These are phyloP conservation scores for Zoanthus sansibaricus DNA, from an alignment of 92 coral and sea anemone species.

Conservation along the genomic window DNA sequence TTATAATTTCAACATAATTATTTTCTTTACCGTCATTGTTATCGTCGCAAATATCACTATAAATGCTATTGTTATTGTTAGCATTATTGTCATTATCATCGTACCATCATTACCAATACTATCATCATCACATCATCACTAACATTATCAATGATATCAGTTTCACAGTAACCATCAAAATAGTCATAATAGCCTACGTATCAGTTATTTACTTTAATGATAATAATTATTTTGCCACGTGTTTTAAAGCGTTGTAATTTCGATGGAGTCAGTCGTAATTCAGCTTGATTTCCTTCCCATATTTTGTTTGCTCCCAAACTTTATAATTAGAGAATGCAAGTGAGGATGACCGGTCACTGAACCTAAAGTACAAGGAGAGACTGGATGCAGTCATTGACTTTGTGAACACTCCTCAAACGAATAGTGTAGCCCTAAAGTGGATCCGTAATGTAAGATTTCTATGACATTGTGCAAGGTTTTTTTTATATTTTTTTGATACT, in stretches of 20 bases:
- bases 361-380: slow-evolving; percentile 16
- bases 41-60: neutral
- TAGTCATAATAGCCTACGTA: neutral
- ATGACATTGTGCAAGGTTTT: neutral
- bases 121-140: neutral
- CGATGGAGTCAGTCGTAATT: too few species aligned
- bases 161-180: neutral
- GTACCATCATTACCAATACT: neutral
- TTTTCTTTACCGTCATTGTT: too few species aligned
- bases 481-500: too few species aligned
- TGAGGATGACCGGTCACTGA: neutral
- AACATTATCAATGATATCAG: neutral
- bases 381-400: slow-evolving; percentile 34
- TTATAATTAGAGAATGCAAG: neutral
- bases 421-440: slow-evolving; percentile 10
- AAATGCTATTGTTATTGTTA: neutral
- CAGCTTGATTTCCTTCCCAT: neutral
- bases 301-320: neutral
- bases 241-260: too few species aligned
- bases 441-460: slow-evolving; percentile 27
- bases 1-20: too few species aligned
- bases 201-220: too few species aligned
- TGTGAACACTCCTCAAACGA: slow-evolving; percentile 28
- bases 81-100: neutral
- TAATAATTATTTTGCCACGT: too few species aligned